These are phyloP conservation scores for Scaptomyza cyrtandrae DNA, from an alignment of 2,888 invertebrate species.

Conservation along the genomic window DNA sequence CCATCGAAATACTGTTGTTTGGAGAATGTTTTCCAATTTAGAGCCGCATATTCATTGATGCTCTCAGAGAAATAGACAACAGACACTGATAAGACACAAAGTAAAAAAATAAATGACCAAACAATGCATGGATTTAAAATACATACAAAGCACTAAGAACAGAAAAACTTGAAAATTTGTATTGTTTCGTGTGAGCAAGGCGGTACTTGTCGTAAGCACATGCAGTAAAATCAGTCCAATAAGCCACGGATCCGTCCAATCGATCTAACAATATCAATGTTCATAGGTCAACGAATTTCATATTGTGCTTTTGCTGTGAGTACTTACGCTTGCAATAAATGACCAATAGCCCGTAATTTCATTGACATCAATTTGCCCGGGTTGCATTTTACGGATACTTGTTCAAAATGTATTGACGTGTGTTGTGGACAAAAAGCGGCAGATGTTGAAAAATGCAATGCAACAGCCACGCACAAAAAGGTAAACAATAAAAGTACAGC, in stretches of 20 bases:
- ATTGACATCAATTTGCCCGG: constrained; percentile 81
- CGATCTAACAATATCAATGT: constrained; percentile 88
- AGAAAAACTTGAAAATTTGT: constrained; percentile 94
- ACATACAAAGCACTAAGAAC: constrained; percentile 92
- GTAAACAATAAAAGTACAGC: constrained; percentile 29
- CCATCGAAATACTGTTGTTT: constrained; percentile 97
- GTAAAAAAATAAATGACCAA: constrained; percentile 4
- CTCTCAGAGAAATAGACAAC: constrained; percentile 95
- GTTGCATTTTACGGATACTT: constrained; percentile 44
- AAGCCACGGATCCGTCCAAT: constrained; percentile 95
- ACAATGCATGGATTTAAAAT: not conserved
- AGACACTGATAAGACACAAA: constrained; percentile 87
- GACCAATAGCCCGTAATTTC: constrained; percentile 91
- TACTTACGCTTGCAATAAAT: constrained; percentile 91
- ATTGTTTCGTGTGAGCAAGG: constrained; percentile 92
- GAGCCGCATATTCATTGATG: constrained; percentile 94
- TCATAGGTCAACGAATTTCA: not conserved
- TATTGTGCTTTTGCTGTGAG: not conserved
- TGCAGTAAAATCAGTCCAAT: constrained; percentile 91
- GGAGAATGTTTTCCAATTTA: constrained; percentile 94
- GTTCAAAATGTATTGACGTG: not conserved
- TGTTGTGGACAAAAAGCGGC: constrained; percentile 7
- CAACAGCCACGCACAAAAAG: constrained; percentile 31
- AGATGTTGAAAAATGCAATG: not conserved
- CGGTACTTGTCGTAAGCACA: constrained; percentile 90